Evolutionary conservation across 2,113 vertebrate genomes (phyloP).

Genomic region (Rhabdornis inornatus): DNA sequence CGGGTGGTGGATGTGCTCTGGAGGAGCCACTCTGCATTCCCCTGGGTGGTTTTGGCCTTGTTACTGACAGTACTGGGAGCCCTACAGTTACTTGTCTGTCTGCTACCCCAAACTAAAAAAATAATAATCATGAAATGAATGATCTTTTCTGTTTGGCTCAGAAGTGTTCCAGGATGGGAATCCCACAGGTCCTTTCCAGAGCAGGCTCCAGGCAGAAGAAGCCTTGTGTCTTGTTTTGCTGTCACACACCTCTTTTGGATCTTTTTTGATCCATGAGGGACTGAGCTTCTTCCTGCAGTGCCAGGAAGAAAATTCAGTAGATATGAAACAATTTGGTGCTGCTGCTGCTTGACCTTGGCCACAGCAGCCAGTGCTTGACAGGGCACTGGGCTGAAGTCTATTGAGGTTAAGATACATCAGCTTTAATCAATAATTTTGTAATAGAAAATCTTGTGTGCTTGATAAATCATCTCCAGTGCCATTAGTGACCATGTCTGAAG

Average conservation of each 20-base stretch:
- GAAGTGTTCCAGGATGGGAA: neutral
- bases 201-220: neutral
- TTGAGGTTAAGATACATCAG: slow-evolving; percentile 70
- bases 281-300: neutral
- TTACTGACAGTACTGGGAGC: neutral
- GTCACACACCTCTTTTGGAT: neutral
- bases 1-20: accelerated
- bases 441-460: slow-evolving; percentile 69
- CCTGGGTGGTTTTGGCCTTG: neutral
- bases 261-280: neutral
- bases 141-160: neutral
- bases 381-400: slow-evolving; percentile 29
- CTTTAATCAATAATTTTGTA: slow-evolving; percentile 77
- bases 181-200: neutral
- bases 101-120: neutral
- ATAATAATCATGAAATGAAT: neutral
- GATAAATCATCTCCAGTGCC: slow-evolving; percentile 76
- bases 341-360: slow-evolving; percentile 27
- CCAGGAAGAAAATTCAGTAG: neutral
- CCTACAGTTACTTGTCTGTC: neutral
- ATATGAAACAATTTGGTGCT: neutral
- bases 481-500: slow-evolving; percentile 74
- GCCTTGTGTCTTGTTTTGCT: neutral
- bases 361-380: slow-evolving; percentile 5
- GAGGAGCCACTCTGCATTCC: accelerated